Percentiles rank a stretch among this genome's conserved stretches.
Conservation (phyloP, 2,797 vertebrate genomes). For the Falco naumanni region DNA sequence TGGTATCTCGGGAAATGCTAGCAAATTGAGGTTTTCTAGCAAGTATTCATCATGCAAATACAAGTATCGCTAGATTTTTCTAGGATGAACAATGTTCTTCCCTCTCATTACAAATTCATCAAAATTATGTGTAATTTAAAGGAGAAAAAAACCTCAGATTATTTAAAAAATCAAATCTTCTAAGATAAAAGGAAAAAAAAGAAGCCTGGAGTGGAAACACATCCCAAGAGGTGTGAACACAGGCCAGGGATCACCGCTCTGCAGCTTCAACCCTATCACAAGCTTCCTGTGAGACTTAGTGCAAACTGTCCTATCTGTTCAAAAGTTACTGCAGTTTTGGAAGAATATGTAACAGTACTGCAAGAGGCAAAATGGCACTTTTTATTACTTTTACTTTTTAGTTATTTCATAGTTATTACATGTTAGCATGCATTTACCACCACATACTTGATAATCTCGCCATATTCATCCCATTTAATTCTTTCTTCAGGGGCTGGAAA, state of each 20-base stretch:
- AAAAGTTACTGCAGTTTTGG: not conserved
- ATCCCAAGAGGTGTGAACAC: not conserved
- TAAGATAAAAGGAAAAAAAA: not conserved
- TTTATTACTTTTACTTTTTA: not conserved
- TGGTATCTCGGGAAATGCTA: not conserved
- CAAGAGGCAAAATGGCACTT: not conserved
- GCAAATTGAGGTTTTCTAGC: not conserved
- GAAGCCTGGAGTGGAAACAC: not conserved
- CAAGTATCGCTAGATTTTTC: not conserved
- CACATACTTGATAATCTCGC: constrained; percentile 96
- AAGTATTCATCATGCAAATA: not conserved
- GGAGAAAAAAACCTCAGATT: not conserved
- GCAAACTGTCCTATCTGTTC: not conserved
- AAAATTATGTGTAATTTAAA: not conserved
- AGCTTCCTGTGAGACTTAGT: not conserved
- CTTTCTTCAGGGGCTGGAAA: constrained; percentile 97
- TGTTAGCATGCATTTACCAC: not conserved
- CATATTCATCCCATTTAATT: constrained; percentile 99
- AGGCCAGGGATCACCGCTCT: not conserved
- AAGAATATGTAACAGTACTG: not conserved
- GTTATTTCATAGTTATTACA: not conserved
- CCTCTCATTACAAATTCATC: not conserved
- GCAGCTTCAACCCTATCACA: not conserved
- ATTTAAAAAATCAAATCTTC: not conserved
- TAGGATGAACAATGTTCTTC: not conserved